Evolutionary conservation across 2,888 invertebrate genomes (phyloP).

Genomic region (Lochmaea crataegi): DNA sequence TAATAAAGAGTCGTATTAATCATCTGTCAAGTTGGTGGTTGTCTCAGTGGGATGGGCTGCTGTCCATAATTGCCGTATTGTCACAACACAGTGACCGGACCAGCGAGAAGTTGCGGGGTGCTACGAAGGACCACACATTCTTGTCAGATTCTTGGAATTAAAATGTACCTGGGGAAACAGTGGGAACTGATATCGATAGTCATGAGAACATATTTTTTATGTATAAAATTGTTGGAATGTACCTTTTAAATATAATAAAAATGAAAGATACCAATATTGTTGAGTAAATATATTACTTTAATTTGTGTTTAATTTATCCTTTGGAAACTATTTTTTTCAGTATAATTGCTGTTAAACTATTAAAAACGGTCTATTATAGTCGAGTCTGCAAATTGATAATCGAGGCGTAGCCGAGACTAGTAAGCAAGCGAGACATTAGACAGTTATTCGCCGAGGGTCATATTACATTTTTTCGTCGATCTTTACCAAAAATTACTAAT

Average conservation of each 20-base stretch:
- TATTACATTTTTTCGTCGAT: no score
- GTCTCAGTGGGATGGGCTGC: conserved; percentile 61
- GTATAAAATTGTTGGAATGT: conserved; percentile 8
- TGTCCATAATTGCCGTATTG: conserved; percentile 64
- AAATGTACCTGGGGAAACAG: conserved; percentile 16
- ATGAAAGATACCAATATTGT: background rate
- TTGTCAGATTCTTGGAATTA: conserved; percentile 53
- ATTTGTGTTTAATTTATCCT: no score
- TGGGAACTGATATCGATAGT: conserved; percentile 24
- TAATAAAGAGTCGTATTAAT: conserved; percentile 64
- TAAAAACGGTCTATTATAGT: no score
- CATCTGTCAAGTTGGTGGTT: conserved; percentile 61
- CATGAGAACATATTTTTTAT: conserved; percentile 23
- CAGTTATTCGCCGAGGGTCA: no score
- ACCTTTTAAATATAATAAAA: conserved; percentile 3
- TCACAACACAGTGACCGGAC: conserved; percentile 62
- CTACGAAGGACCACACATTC: conserved; percentile 59
- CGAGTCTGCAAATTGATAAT: no score
- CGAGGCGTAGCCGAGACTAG: no score
- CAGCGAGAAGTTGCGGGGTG: conserved; percentile 51
- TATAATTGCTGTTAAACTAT: no score
- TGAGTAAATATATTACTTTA: background rate
- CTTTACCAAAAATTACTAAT: no score
- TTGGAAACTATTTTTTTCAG: no score
- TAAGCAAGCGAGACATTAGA: no score